These are phyloP conservation scores for Drosophila ananassae DNA, from an alignment of 1,140 invertebrate species.

Conservation along the genomic window DNA sequence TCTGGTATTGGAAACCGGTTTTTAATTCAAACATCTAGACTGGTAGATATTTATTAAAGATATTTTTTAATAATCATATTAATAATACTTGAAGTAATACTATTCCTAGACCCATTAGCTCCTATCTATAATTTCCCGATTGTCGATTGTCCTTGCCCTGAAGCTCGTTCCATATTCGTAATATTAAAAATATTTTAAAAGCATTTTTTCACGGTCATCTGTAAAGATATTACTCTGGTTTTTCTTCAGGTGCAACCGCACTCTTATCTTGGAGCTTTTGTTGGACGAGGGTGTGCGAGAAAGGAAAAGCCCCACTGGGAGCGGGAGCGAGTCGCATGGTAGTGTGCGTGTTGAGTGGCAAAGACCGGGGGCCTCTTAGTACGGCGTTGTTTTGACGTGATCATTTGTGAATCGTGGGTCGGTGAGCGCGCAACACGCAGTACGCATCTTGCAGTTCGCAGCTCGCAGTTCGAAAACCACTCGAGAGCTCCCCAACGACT, in stretches of 20 bases:
- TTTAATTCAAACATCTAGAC: background rate
- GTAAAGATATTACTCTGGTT: background rate
- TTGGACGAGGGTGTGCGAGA: constrained; percentile 26
- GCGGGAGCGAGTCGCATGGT: constrained; percentile 17
- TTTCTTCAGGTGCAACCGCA: constrained; percentile 26
- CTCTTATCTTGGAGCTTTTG: constrained; percentile 53
- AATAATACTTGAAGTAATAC: too few relatives aligned
- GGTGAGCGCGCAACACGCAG: constrained; percentile 63
- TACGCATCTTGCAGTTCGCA: constrained; percentile 19
- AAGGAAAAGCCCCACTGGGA: constrained; percentile 7
- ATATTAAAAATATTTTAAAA: background rate
- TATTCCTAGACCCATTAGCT: too few relatives aligned
- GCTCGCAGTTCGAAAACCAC: constrained; percentile 15
- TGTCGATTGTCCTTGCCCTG: too few relatives aligned
- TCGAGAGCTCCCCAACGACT: constrained; percentile 36
- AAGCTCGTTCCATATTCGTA: too few relatives aligned
- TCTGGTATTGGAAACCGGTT: background rate
- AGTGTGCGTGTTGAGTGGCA: constrained; percentile 52
- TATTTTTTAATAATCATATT: too few relatives aligned
- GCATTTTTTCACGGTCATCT: background rate
- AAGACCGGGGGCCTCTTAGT: constrained; percentile 24
- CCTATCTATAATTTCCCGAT: too few relatives aligned
- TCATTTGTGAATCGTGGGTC: constrained; percentile 38
- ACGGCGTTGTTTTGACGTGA: constrained; percentile 49
- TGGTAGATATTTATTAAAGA: too few relatives aligned